A percentile compares a stretch with the other conserved stretches of the same genome.
phyloP scores from a whole-genome alignment of 64 coral and sea anemone species.

The Montipora capricornis region DNA sequence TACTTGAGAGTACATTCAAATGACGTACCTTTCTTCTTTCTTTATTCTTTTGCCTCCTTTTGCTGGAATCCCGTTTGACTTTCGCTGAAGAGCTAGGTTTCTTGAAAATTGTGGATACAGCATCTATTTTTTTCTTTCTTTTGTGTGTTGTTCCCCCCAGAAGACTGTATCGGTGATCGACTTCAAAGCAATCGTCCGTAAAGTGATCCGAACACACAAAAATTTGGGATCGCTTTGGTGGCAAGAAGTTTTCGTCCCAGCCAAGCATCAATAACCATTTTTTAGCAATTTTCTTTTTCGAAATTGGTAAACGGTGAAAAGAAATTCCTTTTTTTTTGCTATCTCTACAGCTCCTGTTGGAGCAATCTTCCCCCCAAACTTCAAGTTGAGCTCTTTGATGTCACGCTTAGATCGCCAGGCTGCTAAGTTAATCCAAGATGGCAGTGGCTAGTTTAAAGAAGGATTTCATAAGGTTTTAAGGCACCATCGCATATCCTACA shows the following conservation, averaged over 20 bases:
- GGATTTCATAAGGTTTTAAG: no score
- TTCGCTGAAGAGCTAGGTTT: no score
- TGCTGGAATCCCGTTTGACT: neutral
- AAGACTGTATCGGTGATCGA: neutral
- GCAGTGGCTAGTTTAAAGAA: no score
- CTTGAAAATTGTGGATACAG: no score
- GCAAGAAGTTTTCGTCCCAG: neutral
- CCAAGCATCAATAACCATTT: neutral
- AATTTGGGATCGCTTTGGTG: no score
- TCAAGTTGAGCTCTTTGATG: no score
- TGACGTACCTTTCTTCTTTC: neutral
- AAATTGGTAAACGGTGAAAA: neutral
- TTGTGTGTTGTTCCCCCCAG: neutral
- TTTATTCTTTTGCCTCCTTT: neutral
- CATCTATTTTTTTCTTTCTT: neutral
- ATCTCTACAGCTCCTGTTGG: neutral
- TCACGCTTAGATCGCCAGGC: no score
- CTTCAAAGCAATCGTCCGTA: neutral
- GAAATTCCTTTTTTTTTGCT: neutral
- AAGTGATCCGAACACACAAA: constrained; percentile 6
- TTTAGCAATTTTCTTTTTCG: neutral
- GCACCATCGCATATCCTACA: no score
- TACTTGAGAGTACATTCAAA: neutral
- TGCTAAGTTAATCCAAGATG: no score
- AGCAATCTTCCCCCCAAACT: neutral